phyloP scores from a whole-genome alignment of 2,113 vertebrate genomes.

The Nycticorax nycticorax region DNA sequence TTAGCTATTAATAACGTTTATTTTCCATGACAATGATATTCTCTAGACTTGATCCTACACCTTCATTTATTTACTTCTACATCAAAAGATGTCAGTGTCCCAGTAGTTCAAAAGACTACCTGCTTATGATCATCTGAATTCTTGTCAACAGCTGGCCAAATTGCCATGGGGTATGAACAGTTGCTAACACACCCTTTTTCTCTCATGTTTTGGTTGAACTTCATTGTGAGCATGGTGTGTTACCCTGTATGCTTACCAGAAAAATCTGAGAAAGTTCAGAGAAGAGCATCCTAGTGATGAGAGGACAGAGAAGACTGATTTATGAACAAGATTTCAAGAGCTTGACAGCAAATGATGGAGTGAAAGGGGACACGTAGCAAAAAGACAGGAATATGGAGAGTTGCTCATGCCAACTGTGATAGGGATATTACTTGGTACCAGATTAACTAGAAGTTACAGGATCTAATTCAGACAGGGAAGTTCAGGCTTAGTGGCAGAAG shows the following conservation, averaged over 20 bases:
- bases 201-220: neutral
- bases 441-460: neutral
- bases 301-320: neutral
- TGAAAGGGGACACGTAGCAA: neutral
- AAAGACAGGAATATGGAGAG: neutral
- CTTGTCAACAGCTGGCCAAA: neutral
- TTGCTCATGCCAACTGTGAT: neutral
- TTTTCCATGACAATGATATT: neutral
- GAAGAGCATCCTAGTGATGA: neutral
- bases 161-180: neutral
- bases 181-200: fast-evolving
- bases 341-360: neutral
- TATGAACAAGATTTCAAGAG: neutral
- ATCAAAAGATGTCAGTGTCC: neutral
- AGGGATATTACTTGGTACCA: neutral
- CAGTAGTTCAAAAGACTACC: neutral
- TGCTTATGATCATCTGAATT: neutral
- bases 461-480: neutral
- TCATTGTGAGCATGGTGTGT: neutral
- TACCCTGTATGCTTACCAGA: neutral
- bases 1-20: neutral
- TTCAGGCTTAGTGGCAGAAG: neutral
- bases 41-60: neutral
- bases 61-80: neutral
- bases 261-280: neutral